A percentile compares a stretch with the other conserved stretches of the same genome.
Conservation (phyloP, 2,113 vertebrate species). For the Himantopus leucocephalus region DNA sequence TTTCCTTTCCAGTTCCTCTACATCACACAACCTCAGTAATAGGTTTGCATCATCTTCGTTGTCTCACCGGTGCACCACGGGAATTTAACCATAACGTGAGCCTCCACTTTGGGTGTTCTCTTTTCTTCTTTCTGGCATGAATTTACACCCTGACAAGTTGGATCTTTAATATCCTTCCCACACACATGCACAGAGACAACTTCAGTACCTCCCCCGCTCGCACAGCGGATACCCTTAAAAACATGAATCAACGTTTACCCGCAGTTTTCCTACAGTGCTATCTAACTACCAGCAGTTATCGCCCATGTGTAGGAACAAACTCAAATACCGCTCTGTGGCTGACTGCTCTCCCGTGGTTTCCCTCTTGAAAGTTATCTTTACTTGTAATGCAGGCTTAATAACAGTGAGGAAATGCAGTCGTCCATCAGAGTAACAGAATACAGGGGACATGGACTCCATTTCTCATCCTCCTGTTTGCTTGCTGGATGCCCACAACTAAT, state of each 20-base stretch:
- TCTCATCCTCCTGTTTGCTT: background rate
- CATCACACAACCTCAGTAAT: background rate
- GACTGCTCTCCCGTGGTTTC: slow-evolving; percentile 32
- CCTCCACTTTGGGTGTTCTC: background rate
- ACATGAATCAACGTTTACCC: slow-evolving; percentile 56
- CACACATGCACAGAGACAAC: slow-evolving; percentile 16
- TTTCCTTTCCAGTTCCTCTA: slow-evolving; percentile 28
- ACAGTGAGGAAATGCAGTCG: background rate
- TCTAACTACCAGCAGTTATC: slow-evolving; percentile 20
- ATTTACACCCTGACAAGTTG: slow-evolving; percentile 48
- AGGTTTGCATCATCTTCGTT: background rate
- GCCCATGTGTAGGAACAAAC: slow-evolving; percentile 1
- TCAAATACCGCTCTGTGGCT: background rate
- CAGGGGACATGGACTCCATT: too few relatives aligned
- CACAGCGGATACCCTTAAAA: slow-evolving; percentile 26
- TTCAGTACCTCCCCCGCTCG: background rate
- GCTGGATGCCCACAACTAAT: background rate
- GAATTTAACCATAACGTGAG: background rate
- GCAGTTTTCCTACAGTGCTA: background rate
- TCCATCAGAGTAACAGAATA: background rate
- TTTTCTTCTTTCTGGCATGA: slow-evolving; percentile 4
- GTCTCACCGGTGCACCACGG: background rate
- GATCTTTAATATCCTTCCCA: slow-evolving; percentile 55
- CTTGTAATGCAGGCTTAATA: background rate
- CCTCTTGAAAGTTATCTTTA: background rate